Evolutionary conservation across 2,797 vertebrate genomes (phyloP).

Genomic region (Molossus alvarezi): DNA sequence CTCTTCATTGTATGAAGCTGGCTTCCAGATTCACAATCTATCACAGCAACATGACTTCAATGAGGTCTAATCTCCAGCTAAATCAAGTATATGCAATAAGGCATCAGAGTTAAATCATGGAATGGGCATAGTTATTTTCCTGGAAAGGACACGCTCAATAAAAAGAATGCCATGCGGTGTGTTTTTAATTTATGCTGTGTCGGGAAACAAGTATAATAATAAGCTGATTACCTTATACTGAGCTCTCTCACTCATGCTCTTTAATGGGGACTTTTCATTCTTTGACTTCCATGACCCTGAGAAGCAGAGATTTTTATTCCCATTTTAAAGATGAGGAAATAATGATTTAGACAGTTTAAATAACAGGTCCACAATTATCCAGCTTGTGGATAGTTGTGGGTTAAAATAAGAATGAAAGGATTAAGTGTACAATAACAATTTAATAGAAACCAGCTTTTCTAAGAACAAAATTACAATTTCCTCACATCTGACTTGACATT

Average conservation of each 20-base stretch:
- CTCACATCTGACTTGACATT: neutral
- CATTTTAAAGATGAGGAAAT: constrained; percentile 32
- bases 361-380: neutral
- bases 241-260: neutral
- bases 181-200: neutral
- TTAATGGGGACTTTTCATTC: neutral
- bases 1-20: neutral
- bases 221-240: neutral
- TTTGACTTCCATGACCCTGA: neutral
- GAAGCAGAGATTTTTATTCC: neutral
- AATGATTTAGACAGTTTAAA: neutral
- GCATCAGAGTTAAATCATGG: neutral
- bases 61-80: neutral
- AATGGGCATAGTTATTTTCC: neutral
- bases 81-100: neutral
- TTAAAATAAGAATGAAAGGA: neutral
- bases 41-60: neutral
- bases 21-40: neutral
- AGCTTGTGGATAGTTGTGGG: neutral
- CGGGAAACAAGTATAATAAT: neutral
- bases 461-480: neutral
- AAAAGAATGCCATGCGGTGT: neutral
- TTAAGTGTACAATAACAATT: neutral
- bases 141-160: neutral
- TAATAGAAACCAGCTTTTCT: neutral